A percentile compares a stretch with the other conserved stretches of the same genome.
Conservation (phyloP, 1,140 invertebrate genomes). For the Glossosoma conforme region DNA sequence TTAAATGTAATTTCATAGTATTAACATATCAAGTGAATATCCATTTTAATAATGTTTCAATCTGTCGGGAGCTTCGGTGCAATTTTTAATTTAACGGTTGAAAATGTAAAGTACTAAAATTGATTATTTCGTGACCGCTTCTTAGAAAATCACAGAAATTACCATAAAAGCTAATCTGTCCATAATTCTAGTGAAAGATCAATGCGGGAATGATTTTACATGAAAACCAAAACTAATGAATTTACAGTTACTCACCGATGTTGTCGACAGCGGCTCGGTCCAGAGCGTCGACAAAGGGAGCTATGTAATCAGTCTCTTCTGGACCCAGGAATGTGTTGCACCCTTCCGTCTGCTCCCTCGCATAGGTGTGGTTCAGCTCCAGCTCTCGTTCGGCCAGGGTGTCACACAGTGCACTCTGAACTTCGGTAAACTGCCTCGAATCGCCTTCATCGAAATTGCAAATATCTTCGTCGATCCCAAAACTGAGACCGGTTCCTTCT, state of each 20-base stretch:
- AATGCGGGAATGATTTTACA: neutral
- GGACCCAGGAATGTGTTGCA: neutral
- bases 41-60: too few relatives aligned
- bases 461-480: neutral
- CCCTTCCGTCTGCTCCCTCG: neutral
- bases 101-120: too few relatives aligned
- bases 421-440: neutral
- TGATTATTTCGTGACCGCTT: too few relatives aligned
- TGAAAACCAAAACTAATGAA: neutral
- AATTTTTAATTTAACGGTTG: too few relatives aligned
- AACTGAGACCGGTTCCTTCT: neutral
- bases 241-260: neutral
- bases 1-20: too few relatives aligned
- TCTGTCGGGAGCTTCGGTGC: too few relatives aligned
- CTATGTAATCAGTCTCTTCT: neutral
- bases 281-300: neutral
- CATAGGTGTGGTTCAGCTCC: neutral
- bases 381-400: neutral
- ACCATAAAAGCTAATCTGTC: neutral
- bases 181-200: neutral
- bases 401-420: neutral
- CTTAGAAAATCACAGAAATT: too few relatives aligned
- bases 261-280: neutral
- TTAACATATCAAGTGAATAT: too few relatives aligned
- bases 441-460: neutral